Percentiles rank a stretch among this genome's conserved stretches.
Evolutionary conservation across 1,140 invertebrate genomes (phyloP).

Genomic region (Cataglyphis hispanica): DNA sequence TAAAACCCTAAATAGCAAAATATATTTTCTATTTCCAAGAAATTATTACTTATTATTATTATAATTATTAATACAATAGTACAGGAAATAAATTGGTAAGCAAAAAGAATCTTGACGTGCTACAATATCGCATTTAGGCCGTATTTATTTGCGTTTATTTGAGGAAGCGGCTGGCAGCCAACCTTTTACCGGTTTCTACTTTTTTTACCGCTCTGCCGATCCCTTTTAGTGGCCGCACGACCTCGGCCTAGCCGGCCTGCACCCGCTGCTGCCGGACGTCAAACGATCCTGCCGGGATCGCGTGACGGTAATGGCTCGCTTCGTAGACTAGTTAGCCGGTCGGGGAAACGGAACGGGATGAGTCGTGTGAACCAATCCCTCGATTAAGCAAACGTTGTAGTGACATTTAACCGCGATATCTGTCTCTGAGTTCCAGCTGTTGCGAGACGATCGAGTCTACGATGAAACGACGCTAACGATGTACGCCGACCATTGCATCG

Average conservation of each 20-base stretch:
- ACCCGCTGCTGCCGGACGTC: constrained; percentile 66
- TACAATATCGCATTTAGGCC: neutral
- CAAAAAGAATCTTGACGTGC: neutral
- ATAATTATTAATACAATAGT: neutral
- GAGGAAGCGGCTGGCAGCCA: constrained; percentile 15
- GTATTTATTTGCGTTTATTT: neutral
- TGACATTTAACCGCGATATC: constrained; percentile 80
- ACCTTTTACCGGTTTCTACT: constrained; percentile 38
- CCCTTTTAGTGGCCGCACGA: constrained; percentile 17
- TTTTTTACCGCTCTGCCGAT: constrained; percentile 22
- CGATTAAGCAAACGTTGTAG: constrained; percentile 80
- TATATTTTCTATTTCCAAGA: neutral
- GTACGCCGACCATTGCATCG: constrained; percentile 28
- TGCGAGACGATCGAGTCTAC: constrained; percentile 67
- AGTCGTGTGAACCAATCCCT: constrained; percentile 80
- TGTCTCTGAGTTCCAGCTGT: constrained; percentile 72
- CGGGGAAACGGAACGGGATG: constrained; percentile 76
- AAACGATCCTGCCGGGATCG: constrained; percentile 68
- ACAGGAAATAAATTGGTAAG: neutral
- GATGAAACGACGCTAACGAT: constrained; percentile 50
- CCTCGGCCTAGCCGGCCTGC: neutral
- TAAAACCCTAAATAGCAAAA: neutral
- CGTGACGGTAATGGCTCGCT: constrained; percentile 79
- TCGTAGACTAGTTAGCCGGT: constrained; percentile 71
- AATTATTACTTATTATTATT: too few relatives aligned